A percentile compares a stretch with the other conserved stretches of the same genome.
Conservation (phyloP, 2,113 vertebrate genomes). For the Vombatus ursinus region DNA sequence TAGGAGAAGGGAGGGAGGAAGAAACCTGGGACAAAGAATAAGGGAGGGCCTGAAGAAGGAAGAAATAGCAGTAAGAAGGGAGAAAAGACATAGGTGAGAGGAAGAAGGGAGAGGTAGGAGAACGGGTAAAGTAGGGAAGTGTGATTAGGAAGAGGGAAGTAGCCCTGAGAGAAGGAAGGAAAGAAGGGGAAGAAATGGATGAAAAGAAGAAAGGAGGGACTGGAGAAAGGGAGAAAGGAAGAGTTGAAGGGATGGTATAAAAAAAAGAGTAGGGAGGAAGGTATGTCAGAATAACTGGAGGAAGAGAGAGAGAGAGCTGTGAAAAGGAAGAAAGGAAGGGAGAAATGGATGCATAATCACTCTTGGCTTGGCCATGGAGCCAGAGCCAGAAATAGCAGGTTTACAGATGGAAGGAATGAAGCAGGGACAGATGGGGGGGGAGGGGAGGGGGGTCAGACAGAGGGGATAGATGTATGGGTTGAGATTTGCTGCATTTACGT, state of each 20-base stretch:
- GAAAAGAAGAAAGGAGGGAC: neutral
- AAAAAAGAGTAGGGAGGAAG: neutral
- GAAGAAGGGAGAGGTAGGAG: neutral
- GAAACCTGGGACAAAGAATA: neutral
- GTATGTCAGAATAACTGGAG: neutral
- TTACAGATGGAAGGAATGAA: neutral
- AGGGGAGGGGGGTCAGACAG: neutral
- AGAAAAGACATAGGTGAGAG: neutral
- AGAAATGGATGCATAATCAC: neutral
- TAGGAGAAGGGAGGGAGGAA: neutral
- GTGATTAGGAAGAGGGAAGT: neutral
- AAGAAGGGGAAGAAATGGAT: neutral
- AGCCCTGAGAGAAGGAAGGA: neutral
- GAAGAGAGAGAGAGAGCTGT: neutral
- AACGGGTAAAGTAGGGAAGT: neutral
- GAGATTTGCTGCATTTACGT: neutral
- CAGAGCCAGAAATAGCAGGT: neutral
- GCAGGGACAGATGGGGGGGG: neutral
- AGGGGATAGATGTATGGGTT: neutral
- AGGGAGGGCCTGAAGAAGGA: neutral
- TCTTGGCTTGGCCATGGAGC: neutral
- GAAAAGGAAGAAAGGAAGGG: neutral
- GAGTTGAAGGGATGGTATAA: neutral
- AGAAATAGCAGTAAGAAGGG: neutral
- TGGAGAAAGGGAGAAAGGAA: neutral